Evolutionary conservation across 2,113 vertebrate species (phyloP).

Genomic region (Passerina amoena): DNA sequence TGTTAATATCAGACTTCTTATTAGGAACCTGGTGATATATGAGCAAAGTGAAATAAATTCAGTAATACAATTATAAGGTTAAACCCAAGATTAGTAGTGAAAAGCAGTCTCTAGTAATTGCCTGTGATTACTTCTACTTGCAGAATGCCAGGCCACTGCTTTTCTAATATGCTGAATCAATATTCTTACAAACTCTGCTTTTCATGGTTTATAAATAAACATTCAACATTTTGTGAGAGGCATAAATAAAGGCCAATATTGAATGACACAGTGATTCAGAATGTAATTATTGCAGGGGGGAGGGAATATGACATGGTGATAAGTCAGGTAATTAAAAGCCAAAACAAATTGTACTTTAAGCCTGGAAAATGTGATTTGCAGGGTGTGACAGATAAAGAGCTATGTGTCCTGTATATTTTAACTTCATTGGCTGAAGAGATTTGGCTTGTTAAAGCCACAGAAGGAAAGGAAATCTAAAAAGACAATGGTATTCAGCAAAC

Average conservation of each 20-base stretch:
- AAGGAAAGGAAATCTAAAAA: not conserved
- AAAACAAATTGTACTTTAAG: constrained; percentile 54
- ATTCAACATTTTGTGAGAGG: constrained; percentile 30
- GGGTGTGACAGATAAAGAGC: constrained; percentile 36
- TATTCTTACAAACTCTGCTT: constrained; percentile 59
- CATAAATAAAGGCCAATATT: constrained; percentile 65
- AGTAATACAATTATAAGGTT: constrained; percentile 56
- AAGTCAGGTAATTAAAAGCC: constrained; percentile 65
- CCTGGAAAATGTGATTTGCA: constrained; percentile 56
- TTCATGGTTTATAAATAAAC: constrained; percentile 69
- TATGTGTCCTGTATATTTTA: constrained; percentile 1
- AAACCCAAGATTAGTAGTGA: constrained; percentile 46
- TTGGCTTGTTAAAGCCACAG: not conserved
- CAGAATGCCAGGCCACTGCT: constrained; percentile 49
- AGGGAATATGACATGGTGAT: constrained; percentile 58
- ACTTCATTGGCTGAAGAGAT: not conserved
- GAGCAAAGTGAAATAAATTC: constrained; percentile 39
- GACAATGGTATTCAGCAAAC: not conserved
- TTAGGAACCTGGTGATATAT: constrained; percentile 26
- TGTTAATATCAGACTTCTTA: constrained; percentile 31
- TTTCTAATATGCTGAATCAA: constrained; percentile 44
- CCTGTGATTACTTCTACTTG: constrained; percentile 53
- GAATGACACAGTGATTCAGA: constrained; percentile 62
- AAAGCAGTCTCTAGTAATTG: constrained; percentile 62
- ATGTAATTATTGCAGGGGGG: constrained; percentile 34